These are phyloP conservation scores for Epistrophe eligans DNA, from an alignment of 2,888 invertebrate genomes.

Conservation along the genomic window DNA sequence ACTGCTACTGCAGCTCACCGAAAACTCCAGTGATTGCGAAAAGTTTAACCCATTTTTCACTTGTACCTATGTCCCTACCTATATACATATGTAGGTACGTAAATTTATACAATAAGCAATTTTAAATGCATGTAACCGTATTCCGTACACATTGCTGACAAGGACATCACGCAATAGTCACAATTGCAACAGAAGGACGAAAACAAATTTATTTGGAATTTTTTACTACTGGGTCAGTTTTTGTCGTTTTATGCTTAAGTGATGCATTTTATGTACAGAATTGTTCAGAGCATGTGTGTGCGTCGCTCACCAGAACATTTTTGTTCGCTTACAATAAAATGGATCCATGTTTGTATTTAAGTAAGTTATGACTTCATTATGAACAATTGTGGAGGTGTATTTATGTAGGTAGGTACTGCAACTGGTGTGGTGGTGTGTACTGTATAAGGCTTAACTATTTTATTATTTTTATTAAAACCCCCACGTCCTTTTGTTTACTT, in stretches of 20 bases:
- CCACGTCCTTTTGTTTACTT: neutral
- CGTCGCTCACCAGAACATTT: constrained; percentile 4
- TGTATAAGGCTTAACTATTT: constrained; percentile 5
- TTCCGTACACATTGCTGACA: constrained; percentile 25
- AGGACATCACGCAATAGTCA: constrained; percentile 36
- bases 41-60: constrained; percentile 53
- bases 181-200: constrained; percentile 27
- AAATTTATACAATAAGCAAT: constrained; percentile 5
- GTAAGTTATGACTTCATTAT: constrained; percentile 67
- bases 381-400: constrained; percentile 39
- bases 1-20: constrained; percentile 29
- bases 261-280: constrained; percentile 53
- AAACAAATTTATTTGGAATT: constrained; percentile 61
- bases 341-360: constrained; percentile 62
- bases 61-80: neutral
- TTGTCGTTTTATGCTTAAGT: constrained; percentile 59
- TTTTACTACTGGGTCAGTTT: constrained; percentile 59
- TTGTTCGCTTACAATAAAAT: constrained; percentile 17
- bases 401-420: no score
- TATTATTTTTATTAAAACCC: constrained; percentile 5
- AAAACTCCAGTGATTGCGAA: constrained; percentile 66
- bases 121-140: constrained; percentile 29
- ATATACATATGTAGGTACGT: neutral
- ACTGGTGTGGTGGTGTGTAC: neutral
- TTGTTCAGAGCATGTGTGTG: constrained; percentile 24